A percentile compares a stretch with the other conserved stretches of the same genome.
Conservation (phyloP, 2,113 vertebrate species). For the Zosterops pallidus region DNA sequence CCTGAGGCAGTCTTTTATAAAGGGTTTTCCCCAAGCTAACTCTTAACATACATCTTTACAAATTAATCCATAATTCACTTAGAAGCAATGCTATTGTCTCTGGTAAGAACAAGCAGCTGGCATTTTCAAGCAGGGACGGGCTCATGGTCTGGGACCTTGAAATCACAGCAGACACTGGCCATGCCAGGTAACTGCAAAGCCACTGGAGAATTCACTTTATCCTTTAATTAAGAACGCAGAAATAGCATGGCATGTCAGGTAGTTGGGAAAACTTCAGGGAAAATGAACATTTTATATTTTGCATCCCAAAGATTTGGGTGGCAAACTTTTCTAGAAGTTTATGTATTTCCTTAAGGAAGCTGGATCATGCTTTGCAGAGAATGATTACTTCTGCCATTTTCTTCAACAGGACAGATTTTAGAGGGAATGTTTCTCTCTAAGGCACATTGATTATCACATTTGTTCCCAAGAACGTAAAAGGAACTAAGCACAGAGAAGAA, state of each 20-base stretch:
- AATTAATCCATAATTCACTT: background rate
- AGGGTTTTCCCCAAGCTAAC: background rate
- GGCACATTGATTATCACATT: background rate
- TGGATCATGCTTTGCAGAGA: background rate
- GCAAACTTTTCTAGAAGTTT: background rate
- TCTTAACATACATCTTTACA: background rate
- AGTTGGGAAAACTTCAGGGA: background rate
- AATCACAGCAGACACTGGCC: background rate
- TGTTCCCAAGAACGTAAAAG: background rate
- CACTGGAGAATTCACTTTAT: background rate
- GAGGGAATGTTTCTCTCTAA: background rate
- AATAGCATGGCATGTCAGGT: background rate
- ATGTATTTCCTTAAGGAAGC: background rate
- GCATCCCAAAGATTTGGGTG: background rate
- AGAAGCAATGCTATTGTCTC: background rate
- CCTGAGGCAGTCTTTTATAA: background rate
- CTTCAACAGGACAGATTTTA: background rate
- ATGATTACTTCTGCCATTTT: background rate
- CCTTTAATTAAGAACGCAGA: background rate
- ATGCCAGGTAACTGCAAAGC: background rate
- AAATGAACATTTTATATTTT: background rate
- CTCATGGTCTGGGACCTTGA: background rate
- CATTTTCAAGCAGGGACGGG: background rate
- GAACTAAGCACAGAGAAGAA: background rate
- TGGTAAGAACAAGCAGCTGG: background rate